Conservation (phyloP, 2,888 invertebrate species). For the Drosophila hamatofila region DNA sequence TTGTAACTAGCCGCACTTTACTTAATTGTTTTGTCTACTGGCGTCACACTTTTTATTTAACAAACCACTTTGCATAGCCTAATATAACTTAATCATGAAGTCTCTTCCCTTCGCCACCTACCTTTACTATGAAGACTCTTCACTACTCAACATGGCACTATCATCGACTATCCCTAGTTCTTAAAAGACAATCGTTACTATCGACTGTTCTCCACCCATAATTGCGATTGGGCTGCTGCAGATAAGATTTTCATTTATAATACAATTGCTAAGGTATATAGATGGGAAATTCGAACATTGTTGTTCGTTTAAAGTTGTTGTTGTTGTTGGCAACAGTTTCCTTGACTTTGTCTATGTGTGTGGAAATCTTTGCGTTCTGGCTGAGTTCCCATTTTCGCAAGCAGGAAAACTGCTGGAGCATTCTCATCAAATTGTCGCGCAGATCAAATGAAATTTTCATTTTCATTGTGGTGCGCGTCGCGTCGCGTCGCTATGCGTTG, state of each 20-base stretch:
- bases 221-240: background rate
- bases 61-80: no score
- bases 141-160: no score
- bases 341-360: background rate
- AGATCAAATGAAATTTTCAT: slow-evolving; percentile 83
- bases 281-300: background rate
- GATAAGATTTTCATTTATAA: background rate
- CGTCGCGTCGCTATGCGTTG: slow-evolving; percentile 41
- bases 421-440: slow-evolving; percentile 68
- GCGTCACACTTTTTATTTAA: no score
- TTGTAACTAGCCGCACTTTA: no score
- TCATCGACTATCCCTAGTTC: background rate
- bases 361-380: background rate
- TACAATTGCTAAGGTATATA: background rate
- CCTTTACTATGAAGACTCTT: no score
- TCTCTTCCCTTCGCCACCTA: no score
- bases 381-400: background rate
- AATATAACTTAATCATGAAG: no score
- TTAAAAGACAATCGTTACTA: no score
- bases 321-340: slow-evolving; percentile 40
- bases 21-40: no score
- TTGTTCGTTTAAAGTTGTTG: background rate
- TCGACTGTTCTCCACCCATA: background rate
- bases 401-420: slow-evolving; percentile 15
- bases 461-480: slow-evolving; percentile 79